Evolutionary conservation across 37 sponge, comb jelly and placozoan species (phyloP).

Genomic region (Dysidea cf. avara): DNA sequence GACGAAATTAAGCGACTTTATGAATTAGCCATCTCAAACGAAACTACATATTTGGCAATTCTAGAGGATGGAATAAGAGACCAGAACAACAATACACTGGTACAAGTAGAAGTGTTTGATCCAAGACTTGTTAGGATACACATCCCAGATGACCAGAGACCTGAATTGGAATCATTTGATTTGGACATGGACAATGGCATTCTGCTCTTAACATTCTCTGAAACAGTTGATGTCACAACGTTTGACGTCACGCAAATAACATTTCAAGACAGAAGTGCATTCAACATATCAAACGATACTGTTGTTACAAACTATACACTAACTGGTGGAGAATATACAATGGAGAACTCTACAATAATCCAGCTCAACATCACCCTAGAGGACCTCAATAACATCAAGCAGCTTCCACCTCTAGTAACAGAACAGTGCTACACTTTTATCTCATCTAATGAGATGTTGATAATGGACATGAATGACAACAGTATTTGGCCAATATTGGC

Average conservation of each 20-base stretch:
- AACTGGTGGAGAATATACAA: slow-evolving; percentile 1
- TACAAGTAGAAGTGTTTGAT: not conserved
- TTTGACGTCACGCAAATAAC: slow-evolving; percentile 33
- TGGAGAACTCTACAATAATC: slow-evolving; percentile 74
- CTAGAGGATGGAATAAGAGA: slow-evolving; percentile 20
- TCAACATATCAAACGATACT: not conserved
- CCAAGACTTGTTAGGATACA: slow-evolving; percentile 26
- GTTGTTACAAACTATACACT: slow-evolving; percentile 11
- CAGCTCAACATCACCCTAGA: slow-evolving; percentile 52
- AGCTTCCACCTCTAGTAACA: slow-evolving; percentile 47
- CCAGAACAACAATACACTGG: slow-evolving; percentile 31
- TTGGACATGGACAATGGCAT: slow-evolving; percentile 43
- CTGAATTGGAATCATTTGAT: slow-evolving; percentile 48
- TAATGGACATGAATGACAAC: slow-evolving; percentile 82
- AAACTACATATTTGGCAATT: slow-evolving; percentile 37
- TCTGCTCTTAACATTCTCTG: slow-evolving; percentile 64
- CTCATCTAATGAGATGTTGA: slow-evolving; percentile 33
- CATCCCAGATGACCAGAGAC: slow-evolving; percentile 38
- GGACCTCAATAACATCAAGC: slow-evolving; percentile 73
- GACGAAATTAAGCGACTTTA: slow-evolving; percentile 29
- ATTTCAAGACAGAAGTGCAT: slow-evolving; percentile 8
- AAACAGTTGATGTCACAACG: slow-evolving; percentile 46
- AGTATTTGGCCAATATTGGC: slow-evolving; percentile 23
- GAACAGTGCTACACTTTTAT: slow-evolving; percentile 53
- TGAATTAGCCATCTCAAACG: slow-evolving; percentile 31